A percentile compares a stretch with the other conserved stretches of the same genome.
phyloP scores from a whole-genome alignment of 1,140 invertebrate species.

The Scaptomyza montana region DNA sequence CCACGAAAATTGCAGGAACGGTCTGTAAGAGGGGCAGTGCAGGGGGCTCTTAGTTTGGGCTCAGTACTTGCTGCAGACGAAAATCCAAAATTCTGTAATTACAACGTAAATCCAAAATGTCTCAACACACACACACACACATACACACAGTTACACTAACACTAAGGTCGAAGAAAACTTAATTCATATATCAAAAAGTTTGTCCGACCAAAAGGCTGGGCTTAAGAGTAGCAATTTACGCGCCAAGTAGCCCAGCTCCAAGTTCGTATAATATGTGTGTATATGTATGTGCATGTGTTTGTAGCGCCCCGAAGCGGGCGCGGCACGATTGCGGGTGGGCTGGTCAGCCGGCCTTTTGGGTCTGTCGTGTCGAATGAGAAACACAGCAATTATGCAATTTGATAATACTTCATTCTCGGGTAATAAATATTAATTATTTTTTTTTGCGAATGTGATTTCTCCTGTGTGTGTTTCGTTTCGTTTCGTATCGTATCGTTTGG shows the following conservation, averaged over 20 bases:
- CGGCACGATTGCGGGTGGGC: conserved; percentile 27
- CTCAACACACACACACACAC: conserved; percentile 50
- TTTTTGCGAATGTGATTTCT: conserved; percentile 79
- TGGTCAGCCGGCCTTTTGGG: conserved; percentile 31
- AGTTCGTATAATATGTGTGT: conserved; percentile 7
- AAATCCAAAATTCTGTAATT: conserved; percentile 81
- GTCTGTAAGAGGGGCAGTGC: background rate
- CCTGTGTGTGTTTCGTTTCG: conserved; percentile 20
- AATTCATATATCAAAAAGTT: conserved; percentile 82
- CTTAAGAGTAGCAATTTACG: conserved; percentile 78
- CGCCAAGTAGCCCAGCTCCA: conserved; percentile 69
- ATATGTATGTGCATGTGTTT: conserved; percentile 3
- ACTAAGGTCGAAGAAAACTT: conserved; percentile 56
- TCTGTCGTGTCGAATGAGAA: conserved; percentile 80
- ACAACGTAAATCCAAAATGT: conserved; percentile 82
- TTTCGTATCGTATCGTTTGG: too few species aligned
- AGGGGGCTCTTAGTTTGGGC: background rate
- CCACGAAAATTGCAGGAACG: background rate
- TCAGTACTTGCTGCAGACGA: conserved; percentile 45
- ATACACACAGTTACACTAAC: conserved; percentile 13
- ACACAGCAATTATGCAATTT: conserved; percentile 82
- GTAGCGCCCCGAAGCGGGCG: background rate
- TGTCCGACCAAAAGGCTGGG: conserved; percentile 54
- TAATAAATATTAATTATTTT: conserved; percentile 81
- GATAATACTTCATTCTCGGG: conserved; percentile 81